These are phyloP conservation scores for Drosophila trapezifrons DNA, from an alignment of 1,140 invertebrate species.

Conservation along the genomic window DNA sequence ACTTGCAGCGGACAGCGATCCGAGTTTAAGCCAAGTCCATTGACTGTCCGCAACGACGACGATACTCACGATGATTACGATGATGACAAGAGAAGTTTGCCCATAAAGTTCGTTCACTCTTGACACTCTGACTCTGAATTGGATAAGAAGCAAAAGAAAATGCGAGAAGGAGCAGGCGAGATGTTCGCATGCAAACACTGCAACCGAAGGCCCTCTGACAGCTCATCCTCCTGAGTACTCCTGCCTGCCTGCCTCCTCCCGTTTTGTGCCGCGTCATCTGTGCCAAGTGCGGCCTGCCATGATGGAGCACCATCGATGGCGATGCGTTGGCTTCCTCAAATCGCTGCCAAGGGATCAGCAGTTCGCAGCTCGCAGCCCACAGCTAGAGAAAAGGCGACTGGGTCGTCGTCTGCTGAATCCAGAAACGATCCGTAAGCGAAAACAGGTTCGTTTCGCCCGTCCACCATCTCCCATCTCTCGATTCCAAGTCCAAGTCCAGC, in stretches of 20 bases:
- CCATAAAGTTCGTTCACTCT: constrained; percentile 60
- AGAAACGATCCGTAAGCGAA: constrained; percentile 30
- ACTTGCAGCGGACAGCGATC: constrained; percentile 19
- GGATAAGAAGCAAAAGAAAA: constrained; percentile 2
- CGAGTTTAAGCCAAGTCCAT: constrained; percentile 51
- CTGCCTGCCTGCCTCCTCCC: constrained; percentile 1
- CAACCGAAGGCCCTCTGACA: constrained; percentile 27
- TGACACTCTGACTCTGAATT: constrained; percentile 48
- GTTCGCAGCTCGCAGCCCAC: constrained; percentile 28
- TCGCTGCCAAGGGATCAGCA: constrained; percentile 44
- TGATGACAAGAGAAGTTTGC: constrained; percentile 54
- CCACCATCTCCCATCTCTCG: neutral
- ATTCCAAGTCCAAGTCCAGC: constrained; percentile 19
- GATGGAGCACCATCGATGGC: constrained; percentile 46
- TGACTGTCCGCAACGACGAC: constrained; percentile 21
- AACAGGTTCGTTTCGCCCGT: constrained; percentile 24
- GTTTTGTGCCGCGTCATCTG: constrained; percentile 40
- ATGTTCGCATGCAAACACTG: constrained; percentile 46
- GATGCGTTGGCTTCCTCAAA: constrained; percentile 47
- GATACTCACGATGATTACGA: constrained; percentile 32
- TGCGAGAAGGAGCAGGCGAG: constrained; percentile 14
- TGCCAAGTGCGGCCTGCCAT: constrained; percentile 31
- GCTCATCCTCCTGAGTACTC: constrained; percentile 29
- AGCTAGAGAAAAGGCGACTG: constrained; percentile 44
- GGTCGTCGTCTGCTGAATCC: constrained; percentile 35